Conservation (phyloP, 2,888 invertebrate species). For the Leptarthrus brevirostris region DNA sequence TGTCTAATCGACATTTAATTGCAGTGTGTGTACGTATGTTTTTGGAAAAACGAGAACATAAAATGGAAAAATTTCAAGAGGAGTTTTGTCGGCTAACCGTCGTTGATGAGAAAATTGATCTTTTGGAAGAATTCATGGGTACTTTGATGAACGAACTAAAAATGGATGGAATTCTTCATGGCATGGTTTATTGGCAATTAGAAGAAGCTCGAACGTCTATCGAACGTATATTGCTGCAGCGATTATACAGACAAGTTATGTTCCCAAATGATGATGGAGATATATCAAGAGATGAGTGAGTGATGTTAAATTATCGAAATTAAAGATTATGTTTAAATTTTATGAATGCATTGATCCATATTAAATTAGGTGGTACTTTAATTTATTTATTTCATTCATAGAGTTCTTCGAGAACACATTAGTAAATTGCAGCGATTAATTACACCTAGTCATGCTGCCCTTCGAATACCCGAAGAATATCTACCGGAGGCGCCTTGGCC, state of each 20-base stretch:
- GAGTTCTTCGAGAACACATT: conserved; percentile 89
- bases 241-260: conserved; percentile 91
- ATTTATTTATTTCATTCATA: conserved; percentile 61
- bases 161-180: conserved; percentile 79
- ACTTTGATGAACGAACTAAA: conserved; percentile 77
- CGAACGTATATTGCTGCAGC: conserved; percentile 90
- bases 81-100: conserved; percentile 84
- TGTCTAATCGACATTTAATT: conserved; percentile 79
- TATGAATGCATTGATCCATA: not conserved
- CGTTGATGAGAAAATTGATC: conserved; percentile 91
- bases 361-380: not conserved
- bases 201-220: conserved; percentile 84
- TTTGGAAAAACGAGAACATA: conserved; percentile 79
- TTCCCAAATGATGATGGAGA: conserved; percentile 98
- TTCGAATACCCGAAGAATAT: conserved; percentile 84
- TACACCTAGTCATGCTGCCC: conserved; percentile 82
- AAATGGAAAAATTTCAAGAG: conserved; percentile 79
- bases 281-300: conserved; percentile 87
- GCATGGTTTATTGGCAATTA: conserved; percentile 73
- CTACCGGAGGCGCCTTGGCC: conserved; percentile 96
- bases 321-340: too few species aligned
- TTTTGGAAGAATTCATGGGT: conserved; percentile 84
- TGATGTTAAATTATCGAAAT: conserved; percentile 54
- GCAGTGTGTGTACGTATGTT: conserved; percentile 83
- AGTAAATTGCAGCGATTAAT: conserved; percentile 80